These are phyloP conservation scores for Eutrigla gurnardus DNA, from an alignment of 2,797 vertebrate species.

Conservation along the genomic window DNA sequence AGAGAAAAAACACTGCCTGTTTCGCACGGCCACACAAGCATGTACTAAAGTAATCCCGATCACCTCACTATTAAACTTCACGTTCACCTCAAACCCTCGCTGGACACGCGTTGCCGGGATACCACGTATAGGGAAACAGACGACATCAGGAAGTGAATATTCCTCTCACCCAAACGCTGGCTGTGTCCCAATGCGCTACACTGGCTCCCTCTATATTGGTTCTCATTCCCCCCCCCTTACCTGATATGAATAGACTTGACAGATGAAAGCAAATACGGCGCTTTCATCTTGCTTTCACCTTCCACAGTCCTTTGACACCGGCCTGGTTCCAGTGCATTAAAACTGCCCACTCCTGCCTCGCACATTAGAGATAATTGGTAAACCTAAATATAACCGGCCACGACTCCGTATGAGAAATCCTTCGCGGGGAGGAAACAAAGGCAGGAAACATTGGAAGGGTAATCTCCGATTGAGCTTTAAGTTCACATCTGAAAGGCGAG, in stretches of 20 bases:
- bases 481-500: background rate
- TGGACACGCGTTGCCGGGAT: conserved; percentile 24
- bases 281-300: conserved; percentile 59
- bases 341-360: conserved; percentile 27
- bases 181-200: conserved; percentile 4
- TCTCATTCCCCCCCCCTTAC: conserved; percentile 17
- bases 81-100: conserved; percentile 10
- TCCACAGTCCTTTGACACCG: conserved; percentile 47
- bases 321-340: conserved; percentile 35
- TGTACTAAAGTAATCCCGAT: conserved; percentile 37
- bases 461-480: background rate
- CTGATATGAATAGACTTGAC: conserved; percentile 55
- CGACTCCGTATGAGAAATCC: background rate
- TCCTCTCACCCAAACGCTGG: conserved; percentile 28
- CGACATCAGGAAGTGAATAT: conserved; percentile 52
- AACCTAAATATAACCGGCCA: conserved; percentile 40
- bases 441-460: conserved; percentile 8
- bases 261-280: conserved; percentile 55
- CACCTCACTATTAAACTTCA: conserved; percentile 50
- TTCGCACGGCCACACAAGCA: conserved; percentile 39
- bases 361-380: conserved; percentile 47
- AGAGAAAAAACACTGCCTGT: conserved; percentile 16
- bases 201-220: conserved; percentile 31
- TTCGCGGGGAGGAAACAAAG: background rate
- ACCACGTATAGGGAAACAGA: conserved; percentile 42